Evolutionary conservation across 2,113 vertebrate genomes (phyloP), one percentile per base, ranked within the genome.

Genomic region (Hylia prasina): DNA sequence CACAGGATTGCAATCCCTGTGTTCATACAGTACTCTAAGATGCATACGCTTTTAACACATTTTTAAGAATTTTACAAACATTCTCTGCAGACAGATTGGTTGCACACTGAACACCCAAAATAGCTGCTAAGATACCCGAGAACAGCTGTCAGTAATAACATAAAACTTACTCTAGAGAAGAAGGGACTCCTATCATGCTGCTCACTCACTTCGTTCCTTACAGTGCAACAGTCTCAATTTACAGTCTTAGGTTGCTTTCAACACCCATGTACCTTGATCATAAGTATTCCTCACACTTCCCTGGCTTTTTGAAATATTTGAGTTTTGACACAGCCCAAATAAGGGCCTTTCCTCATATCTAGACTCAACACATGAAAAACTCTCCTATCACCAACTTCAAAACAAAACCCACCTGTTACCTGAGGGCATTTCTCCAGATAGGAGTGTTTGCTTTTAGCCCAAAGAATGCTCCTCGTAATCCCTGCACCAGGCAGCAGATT

Each of bases 1-100:
- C 57, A 54, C 20, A 50, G 18, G 23, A 68, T 0, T 56, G 39
- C 44, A n/a, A 9, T 27, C 23, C 8, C 6, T 7, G 0, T 7
- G 8, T 30, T 58, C 40, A 54, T 30, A 35, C 37, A 58, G 24
- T 5, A 66, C 42, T 35, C 21, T 8, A 45, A 51, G 9, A 71
- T 6, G 16, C 15, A 42, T 0, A 12, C 11, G 33, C 28, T 73
- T 89, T 82, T 54, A 90, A 87, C 40, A 83, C 15, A 11, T 48
- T 82, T 57, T 64, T 45, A 78, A 57, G 25, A 72, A 54, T 68
- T 89, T 56, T 50, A 87, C 11, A 64, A 51, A 47, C 15, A 14
- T 60, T 54, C 18, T 51, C 70, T 71, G 40, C 45, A 77, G 37
- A 72, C 3, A 91, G 44, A 75, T 11, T 31, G 22, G 53, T 9